Evolutionary conservation across 2,797 vertebrate species (phyloP).

Genomic region (Benthosema pterotum): DNA sequence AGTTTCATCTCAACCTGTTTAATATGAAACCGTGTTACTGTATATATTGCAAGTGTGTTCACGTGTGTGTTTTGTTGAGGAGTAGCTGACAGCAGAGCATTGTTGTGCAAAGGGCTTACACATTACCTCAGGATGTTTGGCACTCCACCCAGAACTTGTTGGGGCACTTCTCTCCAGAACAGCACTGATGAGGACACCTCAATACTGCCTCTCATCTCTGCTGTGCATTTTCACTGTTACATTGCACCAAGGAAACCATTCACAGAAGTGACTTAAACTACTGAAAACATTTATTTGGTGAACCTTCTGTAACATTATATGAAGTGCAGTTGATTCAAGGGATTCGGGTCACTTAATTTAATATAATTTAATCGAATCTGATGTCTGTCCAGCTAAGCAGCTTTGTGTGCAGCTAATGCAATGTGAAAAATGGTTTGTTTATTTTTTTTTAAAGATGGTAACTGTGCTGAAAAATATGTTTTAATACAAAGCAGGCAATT

Average conservation of each 20-base stretch:
- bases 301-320: background rate
- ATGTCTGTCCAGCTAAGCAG: background rate
- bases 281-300: background rate
- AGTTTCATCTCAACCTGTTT: background rate
- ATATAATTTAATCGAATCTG: too few species aligned
- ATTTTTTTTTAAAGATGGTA: too few species aligned
- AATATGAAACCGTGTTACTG: background rate
- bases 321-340: background rate
- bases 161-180: slow-evolving; percentile 31
- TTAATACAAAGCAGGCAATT: background rate
- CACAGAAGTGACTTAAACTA: slow-evolving; percentile 10
- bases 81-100: slow-evolving; percentile 3
- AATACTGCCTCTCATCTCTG: slow-evolving; percentile 28
- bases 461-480: background rate
- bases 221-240: slow-evolving; percentile 36
- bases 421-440: background rate
- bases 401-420: background rate
- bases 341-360: slow-evolving; percentile 10
- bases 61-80: slow-evolving; percentile 16
- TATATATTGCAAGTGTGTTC: background rate
- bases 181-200: slow-evolving; percentile 4
- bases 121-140: slow-evolving; percentile 49
- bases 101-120: slow-evolving; percentile 33
- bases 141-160: slow-evolving; percentile 49
- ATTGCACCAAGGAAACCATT: slow-evolving; percentile 17